Evolutionary conservation across 1,140 invertebrate species (phyloP), one percentile per base, ranked within the genome.

Genomic region (Eupristina koningsbergeri): DNA sequence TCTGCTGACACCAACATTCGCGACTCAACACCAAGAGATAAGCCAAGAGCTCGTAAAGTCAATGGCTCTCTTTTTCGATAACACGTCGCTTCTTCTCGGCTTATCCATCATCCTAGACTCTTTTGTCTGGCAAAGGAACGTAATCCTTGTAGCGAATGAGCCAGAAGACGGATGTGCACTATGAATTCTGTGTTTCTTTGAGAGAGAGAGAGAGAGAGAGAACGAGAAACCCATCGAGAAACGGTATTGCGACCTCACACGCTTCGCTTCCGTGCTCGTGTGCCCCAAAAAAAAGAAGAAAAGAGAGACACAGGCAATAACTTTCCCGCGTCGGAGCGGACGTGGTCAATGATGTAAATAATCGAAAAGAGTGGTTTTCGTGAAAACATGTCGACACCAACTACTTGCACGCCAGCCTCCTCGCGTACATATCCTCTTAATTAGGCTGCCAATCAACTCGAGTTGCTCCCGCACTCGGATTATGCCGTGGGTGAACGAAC

Each of bases 201-300:
- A n/a, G n/a, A n/a, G n/a, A n/a, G n/a, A n/a, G n/a, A n/a, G n/a
- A n/a, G n/a, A n/a, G n/a, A n/a, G n/a, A n/a, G n/a, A n/a, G n/a
- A n/a, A n/a, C n/a, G n/a, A n/a, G n/a, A n/a, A n/a, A n/a, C n/a
- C n/a, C n/a, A n/a, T 9, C 5, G 61, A 13, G 0, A 3, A 45
- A 67, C 76, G 76, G 76, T 64, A 79, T 61, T n/a, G 39, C 61
- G 76, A 79, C 61, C 76, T 79, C 63, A 17, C n/a, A 17, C 34
- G 39, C 0, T 29, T 22, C 39, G 47, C 34, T 26, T 9, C 31
- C 36, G 74, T 34, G 41, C 36, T 29, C 75, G 53, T 34, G 58
- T 29, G 34, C 22, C 6, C 22, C 15, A 17, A 15, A 15, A 50
- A 50, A 26, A n/a, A 61, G 61, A 77, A 61, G 13, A 11, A 11